Conservation (phyloP, 2,797 vertebrate species). For the Eremophila alpestris region DNA sequence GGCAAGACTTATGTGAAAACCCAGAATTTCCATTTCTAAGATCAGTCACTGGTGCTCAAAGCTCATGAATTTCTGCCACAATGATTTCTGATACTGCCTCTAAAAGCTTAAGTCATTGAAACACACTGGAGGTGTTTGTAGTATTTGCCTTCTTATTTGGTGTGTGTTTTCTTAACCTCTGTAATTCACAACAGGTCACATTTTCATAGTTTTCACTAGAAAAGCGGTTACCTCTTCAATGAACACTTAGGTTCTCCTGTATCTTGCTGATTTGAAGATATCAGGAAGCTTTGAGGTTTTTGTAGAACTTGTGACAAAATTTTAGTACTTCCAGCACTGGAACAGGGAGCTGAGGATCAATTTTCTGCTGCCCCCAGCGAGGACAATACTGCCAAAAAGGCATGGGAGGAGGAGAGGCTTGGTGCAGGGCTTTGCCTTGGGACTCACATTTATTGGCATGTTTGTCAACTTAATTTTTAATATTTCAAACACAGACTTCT, state of each 20-base stretch:
- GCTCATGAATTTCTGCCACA: background rate
- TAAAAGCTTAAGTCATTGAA: background rate
- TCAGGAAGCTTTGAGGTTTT: background rate
- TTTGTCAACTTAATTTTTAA: background rate
- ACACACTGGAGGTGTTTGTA: background rate
- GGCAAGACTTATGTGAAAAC: background rate
- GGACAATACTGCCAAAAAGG: background rate
- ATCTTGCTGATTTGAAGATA: background rate
- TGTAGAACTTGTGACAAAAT: background rate
- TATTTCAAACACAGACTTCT: background rate
- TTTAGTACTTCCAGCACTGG: background rate
- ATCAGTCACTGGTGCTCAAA: background rate
- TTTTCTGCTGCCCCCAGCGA: background rate
- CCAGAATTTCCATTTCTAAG: background rate
- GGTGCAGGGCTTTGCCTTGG: background rate
- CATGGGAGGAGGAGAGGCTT: background rate
- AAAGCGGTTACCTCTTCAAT: background rate
- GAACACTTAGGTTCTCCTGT: background rate
- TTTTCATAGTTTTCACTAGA: background rate
- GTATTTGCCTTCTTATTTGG: background rate
- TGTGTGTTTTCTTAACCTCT: slow-evolving; percentile 33
- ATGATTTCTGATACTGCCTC: background rate
- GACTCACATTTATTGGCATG: background rate
- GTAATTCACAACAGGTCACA: background rate
- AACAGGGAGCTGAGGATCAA: background rate